These are phyloP conservation scores for Trogon melanurus DNA, from an alignment of 2,113 vertebrate genomes.

Conservation along the genomic window DNA sequence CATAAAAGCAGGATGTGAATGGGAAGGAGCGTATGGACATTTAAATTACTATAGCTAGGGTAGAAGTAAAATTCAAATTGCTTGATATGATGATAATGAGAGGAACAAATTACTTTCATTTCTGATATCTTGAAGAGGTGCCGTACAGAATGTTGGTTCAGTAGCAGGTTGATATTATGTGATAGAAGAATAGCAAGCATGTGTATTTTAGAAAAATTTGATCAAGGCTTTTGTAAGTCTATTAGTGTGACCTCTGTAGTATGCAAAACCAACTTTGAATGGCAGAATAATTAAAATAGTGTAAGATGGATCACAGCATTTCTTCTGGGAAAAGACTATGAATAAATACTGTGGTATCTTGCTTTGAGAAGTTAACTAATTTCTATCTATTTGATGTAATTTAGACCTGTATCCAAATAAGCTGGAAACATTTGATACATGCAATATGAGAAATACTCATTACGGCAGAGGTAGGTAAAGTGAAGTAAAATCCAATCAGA, in stretches of 20 bases:
- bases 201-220: background rate
- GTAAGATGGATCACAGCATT: background rate
- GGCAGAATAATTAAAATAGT: background rate
- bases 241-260: background rate
- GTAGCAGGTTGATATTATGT: background rate
- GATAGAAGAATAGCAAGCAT: background rate
- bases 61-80: slow-evolving; percentile 8
- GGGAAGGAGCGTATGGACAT: background rate
- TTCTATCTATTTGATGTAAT: background rate
- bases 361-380: background rate
- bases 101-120: background rate
- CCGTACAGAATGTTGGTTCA: background rate
- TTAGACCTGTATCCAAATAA: background rate
- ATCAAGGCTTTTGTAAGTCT: background rate
- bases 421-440: background rate
- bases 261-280: background rate
- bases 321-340: background rate
- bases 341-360: background rate
- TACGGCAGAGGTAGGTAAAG: background rate
- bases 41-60: slow-evolving; percentile 1
- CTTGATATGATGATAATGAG: background rate
- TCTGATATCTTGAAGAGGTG: background rate
- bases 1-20: background rate
- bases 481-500: background rate
- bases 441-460: background rate